phyloP scores from a whole-genome alignment of 2,888 invertebrate species.

The Apotomis capreana region DNA sequence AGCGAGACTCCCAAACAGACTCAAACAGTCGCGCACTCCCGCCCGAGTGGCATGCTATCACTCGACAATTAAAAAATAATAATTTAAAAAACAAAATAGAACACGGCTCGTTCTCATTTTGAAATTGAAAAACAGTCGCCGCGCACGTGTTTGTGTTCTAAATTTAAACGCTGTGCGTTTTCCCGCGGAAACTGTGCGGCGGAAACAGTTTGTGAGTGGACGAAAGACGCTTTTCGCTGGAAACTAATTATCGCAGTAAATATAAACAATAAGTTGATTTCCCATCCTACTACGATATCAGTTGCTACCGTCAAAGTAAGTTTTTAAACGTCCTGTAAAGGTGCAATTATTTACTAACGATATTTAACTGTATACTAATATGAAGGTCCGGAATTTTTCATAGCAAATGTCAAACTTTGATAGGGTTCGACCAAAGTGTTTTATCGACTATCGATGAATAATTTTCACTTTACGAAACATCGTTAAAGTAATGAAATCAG shows the following conservation, averaged over 20 bases:
- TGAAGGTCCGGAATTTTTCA: too few species aligned
- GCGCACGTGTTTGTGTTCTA: slow-evolving; percentile 59
- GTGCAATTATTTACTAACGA: background rate
- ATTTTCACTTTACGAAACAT: too few species aligned
- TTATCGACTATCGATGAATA: too few species aligned
- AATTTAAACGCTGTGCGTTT: slow-evolving; percentile 60
- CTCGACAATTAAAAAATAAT: slow-evolving; percentile 47
- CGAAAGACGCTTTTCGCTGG: slow-evolving; percentile 7
- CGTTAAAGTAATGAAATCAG: too few species aligned
- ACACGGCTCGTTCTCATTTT: slow-evolving; percentile 23
- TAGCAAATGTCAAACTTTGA: too few species aligned
- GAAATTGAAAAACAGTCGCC: slow-evolving; percentile 18
- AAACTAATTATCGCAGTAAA: background rate
- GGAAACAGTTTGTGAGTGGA: slow-evolving; percentile 27
- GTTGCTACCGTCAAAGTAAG: slow-evolving; percentile 29
- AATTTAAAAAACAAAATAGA: slow-evolving; percentile 47
- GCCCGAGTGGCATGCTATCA: slow-evolving; percentile 63
- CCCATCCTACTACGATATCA: background rate
- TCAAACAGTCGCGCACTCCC: slow-evolving; percentile 55
- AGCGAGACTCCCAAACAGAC: slow-evolving; percentile 74
- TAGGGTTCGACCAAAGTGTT: too few species aligned
- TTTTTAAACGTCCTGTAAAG: background rate
- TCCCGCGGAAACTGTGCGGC: slow-evolving; percentile 49
- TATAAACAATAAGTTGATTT: background rate
- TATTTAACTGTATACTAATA: background rate